Evolutionary conservation across 2,888 invertebrate genomes (phyloP), one percentile per base, ranked within the genome.

Genomic region (Bombyx huttoni): DNA sequence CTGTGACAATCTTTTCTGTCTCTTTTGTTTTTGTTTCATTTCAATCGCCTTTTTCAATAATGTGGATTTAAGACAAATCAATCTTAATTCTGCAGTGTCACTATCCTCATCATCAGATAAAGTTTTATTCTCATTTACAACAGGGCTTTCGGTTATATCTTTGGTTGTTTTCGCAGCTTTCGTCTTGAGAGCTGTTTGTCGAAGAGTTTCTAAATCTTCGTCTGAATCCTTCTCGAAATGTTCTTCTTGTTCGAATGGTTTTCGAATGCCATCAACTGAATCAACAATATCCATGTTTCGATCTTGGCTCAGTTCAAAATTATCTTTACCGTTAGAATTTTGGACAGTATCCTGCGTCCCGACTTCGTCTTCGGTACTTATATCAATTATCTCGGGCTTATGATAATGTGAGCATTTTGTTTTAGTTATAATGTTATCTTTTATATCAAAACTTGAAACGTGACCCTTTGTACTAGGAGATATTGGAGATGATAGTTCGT

Each of bases 21-120:
- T 56, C 62, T 83, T 87, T 58, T 83, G 78, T 53, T 84, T 85
- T 57, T 74, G 76, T 72, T 90, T 90, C 67, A 90, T 84, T 68
- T 91, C 89, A 58, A 90, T 87, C 54, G 90, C 91, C 72, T 92
- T 92, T 61, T 92, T 92, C 47, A 92, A 64, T 48, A 92, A 78
- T 7, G 93, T 91, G n/a, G 93, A 92, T 61, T 90, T 91, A n/a
- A 93, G 75, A 52, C 93, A 93, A 58, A 91, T 92, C 60, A 92
- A 74, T 59, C 93, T 81, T 49, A 93, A 73, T 60, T 92, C 89
- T 51, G 90, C 77, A 56, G 92, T 90, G 64, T 93, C 92, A 67
- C 89, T 90, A 58, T 92, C 91, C 62, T 89, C 89, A 56, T 90
- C 90, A 55, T 89, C 89, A 49, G 82, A 81, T 34, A 65, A 46